Conservation (phyloP, 2,888 invertebrate species). For the Diploptera punctata region DNA sequence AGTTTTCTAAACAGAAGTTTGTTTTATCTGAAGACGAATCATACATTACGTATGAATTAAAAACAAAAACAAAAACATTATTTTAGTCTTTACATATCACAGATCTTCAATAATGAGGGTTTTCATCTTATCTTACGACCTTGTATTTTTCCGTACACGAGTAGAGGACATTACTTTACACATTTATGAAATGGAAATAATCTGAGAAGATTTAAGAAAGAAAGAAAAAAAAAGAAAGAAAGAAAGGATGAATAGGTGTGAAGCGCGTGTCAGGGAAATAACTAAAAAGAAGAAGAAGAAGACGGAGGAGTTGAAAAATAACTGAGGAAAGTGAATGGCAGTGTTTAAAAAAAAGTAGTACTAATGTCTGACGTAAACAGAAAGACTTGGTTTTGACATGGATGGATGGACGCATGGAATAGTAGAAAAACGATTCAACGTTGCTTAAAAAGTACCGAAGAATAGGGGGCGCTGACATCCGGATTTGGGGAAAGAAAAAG, state of each 20-base stretch:
- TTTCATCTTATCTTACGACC: too few relatives aligned
- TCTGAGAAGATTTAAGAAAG: too few relatives aligned
- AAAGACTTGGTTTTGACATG: background rate
- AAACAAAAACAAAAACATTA: too few relatives aligned
- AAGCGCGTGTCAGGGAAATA: background rate
- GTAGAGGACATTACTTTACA: too few relatives aligned
- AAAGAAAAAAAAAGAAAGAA: background rate
- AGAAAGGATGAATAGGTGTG: background rate
- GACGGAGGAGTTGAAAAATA: background rate
- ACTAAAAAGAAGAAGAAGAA: background rate
- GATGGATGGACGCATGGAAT: conserved; percentile 3
- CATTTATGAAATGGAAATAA: too few relatives aligned
- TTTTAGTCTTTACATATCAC: too few relatives aligned
- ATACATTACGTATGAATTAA: too few relatives aligned
- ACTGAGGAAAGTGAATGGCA: background rate
- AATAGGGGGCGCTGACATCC: background rate
- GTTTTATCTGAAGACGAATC: too few relatives aligned
- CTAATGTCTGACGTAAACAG: background rate
- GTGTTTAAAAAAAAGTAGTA: background rate
- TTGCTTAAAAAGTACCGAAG: background rate
- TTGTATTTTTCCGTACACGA: too few relatives aligned
- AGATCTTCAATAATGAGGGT: too few relatives aligned
- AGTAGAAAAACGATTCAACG: background rate
- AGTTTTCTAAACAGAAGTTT: too few relatives aligned
- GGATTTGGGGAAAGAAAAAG: background rate